A percentile compares a stretch with the other conserved stretches of the same genome.
Evolutionary conservation across 2,888 invertebrate genomes (phyloP).

Genomic region (Phoenoteleia sp.): DNA sequence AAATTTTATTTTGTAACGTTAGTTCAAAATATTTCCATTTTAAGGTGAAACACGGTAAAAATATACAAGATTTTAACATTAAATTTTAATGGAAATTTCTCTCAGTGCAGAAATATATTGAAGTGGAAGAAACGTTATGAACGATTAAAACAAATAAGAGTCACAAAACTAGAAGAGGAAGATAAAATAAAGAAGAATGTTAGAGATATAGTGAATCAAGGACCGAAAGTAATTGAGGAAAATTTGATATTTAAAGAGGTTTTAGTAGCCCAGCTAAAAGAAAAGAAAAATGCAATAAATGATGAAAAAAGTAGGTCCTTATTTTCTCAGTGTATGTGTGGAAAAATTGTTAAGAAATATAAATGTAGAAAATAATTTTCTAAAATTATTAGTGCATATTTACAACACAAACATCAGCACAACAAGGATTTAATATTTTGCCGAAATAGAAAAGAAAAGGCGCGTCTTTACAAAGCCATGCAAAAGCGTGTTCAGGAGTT

Average conservation of each 20-base stretch:
- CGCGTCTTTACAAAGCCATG: constrained; percentile 20
- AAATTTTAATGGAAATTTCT: too few species aligned
- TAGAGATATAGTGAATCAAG: constrained; percentile 28
- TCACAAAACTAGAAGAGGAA: neutral
- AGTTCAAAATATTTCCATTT: too few species aligned
- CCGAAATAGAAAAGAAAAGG: constrained; percentile 36
- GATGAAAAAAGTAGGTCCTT: constrained; percentile 50
- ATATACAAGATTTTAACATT: too few species aligned
- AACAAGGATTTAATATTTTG: constrained; percentile 10
- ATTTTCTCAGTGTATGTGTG: constrained; percentile 42
- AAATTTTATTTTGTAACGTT: too few species aligned
- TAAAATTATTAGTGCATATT: constrained; percentile 31
- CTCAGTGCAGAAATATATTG: neutral
- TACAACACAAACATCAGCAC: constrained; percentile 18
- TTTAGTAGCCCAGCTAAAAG: constrained; percentile 30
- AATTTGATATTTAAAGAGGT: constrained; percentile 28
- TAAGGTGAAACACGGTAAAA: too few species aligned
- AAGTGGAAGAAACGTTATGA: constrained; percentile 49
- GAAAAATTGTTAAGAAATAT: constrained; percentile 49
- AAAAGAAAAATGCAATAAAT: constrained; percentile 25
- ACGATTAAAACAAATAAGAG: constrained; percentile 16
- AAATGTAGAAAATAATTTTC: constrained; percentile 10
- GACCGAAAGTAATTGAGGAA: constrained; percentile 21
- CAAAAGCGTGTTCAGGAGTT: constrained; percentile 40
- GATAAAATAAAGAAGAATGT: constrained; percentile 40